Evolutionary conservation across 2,113 vertebrate genomes (phyloP), one percentile per base, ranked within the genome.

Genomic region (Oncorhynchus masou): DNA sequence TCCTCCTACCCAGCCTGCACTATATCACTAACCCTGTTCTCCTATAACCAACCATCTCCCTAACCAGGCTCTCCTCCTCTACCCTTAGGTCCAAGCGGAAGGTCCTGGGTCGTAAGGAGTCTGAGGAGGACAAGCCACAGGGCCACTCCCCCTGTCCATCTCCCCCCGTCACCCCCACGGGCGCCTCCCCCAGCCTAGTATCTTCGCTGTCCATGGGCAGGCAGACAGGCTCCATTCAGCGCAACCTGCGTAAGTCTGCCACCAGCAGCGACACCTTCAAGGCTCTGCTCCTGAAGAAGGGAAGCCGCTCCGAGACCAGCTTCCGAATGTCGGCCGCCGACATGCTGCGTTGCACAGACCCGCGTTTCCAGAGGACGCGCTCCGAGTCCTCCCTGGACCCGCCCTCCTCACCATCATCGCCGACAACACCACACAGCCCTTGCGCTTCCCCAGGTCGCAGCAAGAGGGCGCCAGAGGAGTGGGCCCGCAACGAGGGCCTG

Each of bases 211-310:
- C 95, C 6, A 19, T 54, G 51, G 51, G 51, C 51, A 95, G 95
- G 54, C 98, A 96, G 27, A 69, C 92, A 0, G 91, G 97, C 27
- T 96, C 96, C 1, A 97, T 99, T 84, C 98, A 99, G 92, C 94
- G 97, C 39, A 96, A 90, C 20, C 51, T 98, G 34, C 96, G 96
- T 12, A 99, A 96, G 87, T 96, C 96, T 31, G 93, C 93, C 86
- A 99, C 97, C 90, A 99, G 97, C 95, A 99, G 96, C 0, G 98
- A 99, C 94, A 96, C 91, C 81, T 99, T 99, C 93, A 99, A 99
- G 85, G 98, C 98, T n/a, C 93, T 99, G n/a, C 92, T 99, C 75
- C 93, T 99, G 68, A 97, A 94, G 85, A 99, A 99, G 45, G 98
- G 97, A 25, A 98, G 97, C 75, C 96, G 97, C 54, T 90, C 96